Base-by-base conservation (phyloP, 2,113 vertebrate genomes). In the Malurus cyaneus region DNA sequence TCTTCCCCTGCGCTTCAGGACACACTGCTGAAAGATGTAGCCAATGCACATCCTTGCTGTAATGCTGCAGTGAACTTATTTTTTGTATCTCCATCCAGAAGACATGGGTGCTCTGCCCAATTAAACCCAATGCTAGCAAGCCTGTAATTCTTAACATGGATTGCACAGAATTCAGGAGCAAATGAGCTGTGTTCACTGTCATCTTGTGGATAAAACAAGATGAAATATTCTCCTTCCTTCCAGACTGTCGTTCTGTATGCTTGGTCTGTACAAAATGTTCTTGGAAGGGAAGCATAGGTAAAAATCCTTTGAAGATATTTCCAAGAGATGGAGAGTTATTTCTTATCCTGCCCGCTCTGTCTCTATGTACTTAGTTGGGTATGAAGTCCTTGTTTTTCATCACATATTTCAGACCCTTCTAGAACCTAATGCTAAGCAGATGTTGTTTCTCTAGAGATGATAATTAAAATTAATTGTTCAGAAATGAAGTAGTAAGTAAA, bases 11-110 rank as follows among this genome's bases (percentile, higher is more conserved):
- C 80, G 16, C 56, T 70, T 9, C 89, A 96, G 62, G 49, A 80
- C 15, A 39, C 28, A 15, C 80, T 94, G 52, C 86, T 93, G 49
- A 60, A 95, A 73, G 78, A 72, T 86, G 86, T 89, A 87, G n/a
- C 87, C 53, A 77, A 57, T n/a, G 39, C 84, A 71, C 7, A 18
- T 32, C 67, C 73, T 34, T 80, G 57, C 19, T 96, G 61, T 42
- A 69, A 24, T 47, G 93, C 34, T 96, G 83, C 46, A 85, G 8
- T 32, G 39, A 39, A 39, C 11, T 44, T 72, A 62, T 5, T 81
- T 50, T 57, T 74, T 56, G 34, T 94, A 72, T 60, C 72, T 26
- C 56, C 29, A 9, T 93, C 93, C 59, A 61, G 44, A 80, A 93
- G 69, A 28, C 53, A 57, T 0, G 29, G 19, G 26, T 53, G 34